Conservation (phyloP, 2,113 vertebrate species). For the Scolopax mira region DNA sequence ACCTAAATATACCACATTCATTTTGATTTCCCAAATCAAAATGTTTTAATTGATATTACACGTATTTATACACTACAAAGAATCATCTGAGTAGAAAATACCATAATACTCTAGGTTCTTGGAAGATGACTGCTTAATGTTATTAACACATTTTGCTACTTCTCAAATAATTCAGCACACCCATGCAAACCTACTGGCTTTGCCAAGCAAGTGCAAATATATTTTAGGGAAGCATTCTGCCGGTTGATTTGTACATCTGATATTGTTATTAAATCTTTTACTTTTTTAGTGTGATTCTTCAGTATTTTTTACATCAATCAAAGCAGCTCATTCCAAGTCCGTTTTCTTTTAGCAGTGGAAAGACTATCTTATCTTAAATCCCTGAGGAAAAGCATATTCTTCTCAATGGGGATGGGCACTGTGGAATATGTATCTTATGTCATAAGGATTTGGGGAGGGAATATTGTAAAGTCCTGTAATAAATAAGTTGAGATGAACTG, state of each 20-base stretch:
- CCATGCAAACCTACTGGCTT: background rate
- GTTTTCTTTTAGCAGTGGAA: background rate
- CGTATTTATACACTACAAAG: background rate
- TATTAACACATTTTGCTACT: background rate
- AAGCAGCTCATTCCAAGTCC: background rate
- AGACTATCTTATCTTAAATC: background rate
- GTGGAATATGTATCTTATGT: background rate
- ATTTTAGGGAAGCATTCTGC: background rate
- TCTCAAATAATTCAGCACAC: background rate
- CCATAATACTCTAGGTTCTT: background rate
- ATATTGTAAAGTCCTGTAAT: background rate
- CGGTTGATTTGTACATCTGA: background rate
- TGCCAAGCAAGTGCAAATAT: background rate
- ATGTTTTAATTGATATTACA: background rate
- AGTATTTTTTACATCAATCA: background rate
- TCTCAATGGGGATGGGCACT: background rate
- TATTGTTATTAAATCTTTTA: conserved; percentile 17
- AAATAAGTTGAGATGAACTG: background rate
- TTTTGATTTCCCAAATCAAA: background rate
- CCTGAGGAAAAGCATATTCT: background rate
- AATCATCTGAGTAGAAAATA: background rate
- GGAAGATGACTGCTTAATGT: background rate
- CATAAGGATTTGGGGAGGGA: background rate
- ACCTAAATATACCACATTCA: background rate
- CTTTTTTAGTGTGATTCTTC: background rate